These are phyloP conservation scores for Pheosia gnoma DNA, from an alignment of 2,888 invertebrate species.

Conservation along the genomic window DNA sequence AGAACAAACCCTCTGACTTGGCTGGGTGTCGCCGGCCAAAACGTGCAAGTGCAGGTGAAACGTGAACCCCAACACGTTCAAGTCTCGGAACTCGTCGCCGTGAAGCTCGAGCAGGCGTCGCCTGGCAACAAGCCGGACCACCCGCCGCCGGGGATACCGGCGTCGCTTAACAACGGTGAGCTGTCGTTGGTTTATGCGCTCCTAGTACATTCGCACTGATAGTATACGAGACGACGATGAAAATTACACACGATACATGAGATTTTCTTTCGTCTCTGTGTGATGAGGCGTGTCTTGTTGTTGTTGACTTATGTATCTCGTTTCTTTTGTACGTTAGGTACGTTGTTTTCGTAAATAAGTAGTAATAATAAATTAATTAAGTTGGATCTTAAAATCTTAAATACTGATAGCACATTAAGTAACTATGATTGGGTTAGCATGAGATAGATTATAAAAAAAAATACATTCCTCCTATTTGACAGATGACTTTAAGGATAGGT, in stretches of 20 bases:
- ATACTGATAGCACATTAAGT: no score
- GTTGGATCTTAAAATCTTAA: no score
- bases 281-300: slow-evolving; percentile 1
- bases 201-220: slow-evolving; percentile 48
- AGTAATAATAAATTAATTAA: no score
- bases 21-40: slow-evolving; percentile 76
- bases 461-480: no score
- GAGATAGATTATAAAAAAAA: no score
- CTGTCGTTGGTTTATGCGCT: slow-evolving; percentile 24
- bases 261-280: slow-evolving; percentile 1
- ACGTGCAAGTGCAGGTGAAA: slow-evolving; percentile 85
- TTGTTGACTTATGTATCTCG: neutral
- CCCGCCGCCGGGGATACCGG: slow-evolving; percentile 69
- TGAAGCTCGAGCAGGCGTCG: slow-evolving; percentile 87
- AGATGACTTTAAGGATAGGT: no score
- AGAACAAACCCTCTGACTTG: slow-evolving; percentile 88
- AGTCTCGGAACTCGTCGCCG: slow-evolving; percentile 85
- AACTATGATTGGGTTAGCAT: no score
- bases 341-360: no score
- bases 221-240: slow-evolving; percentile 50
- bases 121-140: slow-evolving; percentile 85
- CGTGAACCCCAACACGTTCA: slow-evolving; percentile 85
- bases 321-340: no score
- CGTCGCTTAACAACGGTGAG: slow-evolving; percentile 76
- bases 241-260: slow-evolving; percentile 12